These are phyloP conservation scores for Cyrtodaria siliqua DNA, from an alignment of 2,888 invertebrate species.

Conservation along the genomic window DNA sequence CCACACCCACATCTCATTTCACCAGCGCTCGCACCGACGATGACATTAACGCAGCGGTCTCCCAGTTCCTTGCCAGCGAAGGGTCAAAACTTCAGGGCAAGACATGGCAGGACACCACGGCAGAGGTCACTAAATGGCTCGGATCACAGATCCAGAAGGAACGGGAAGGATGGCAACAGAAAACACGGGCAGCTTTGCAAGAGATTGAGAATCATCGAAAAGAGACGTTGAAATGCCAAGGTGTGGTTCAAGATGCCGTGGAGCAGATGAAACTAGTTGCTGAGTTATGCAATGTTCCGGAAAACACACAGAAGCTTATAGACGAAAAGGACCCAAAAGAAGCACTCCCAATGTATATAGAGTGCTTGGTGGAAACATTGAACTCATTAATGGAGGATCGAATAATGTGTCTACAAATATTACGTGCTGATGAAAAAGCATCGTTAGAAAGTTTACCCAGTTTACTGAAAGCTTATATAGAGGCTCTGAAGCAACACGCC, in stretches of 20 bases:
- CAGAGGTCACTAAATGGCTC: constrained; percentile 75
- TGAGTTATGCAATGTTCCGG: constrained; percentile 68
- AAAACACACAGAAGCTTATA: constrained; percentile 61
- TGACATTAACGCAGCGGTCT: constrained; percentile 73
- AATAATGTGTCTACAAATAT: constrained; percentile 70
- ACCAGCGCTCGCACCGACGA: constrained; percentile 68
- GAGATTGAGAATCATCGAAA: constrained; percentile 79
- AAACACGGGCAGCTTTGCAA: constrained; percentile 78
- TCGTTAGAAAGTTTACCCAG: constrained; percentile 38
- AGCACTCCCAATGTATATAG: constrained; percentile 69
- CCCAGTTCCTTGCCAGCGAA: constrained; percentile 70
- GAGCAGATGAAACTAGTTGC: constrained; percentile 68
- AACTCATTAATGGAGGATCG: constrained; percentile 74
- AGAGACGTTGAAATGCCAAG: constrained; percentile 68
- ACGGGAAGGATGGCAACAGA: constrained; percentile 79
- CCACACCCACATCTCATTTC: constrained; percentile 74
- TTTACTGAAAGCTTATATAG: constrained; percentile 54
- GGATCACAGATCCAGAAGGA: constrained; percentile 78
- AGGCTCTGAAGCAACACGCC: constrained; percentile 56
- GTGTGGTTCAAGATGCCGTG: constrained; percentile 62
- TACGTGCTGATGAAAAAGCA: constrained; percentile 61
- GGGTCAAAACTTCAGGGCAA: constrained; percentile 63
- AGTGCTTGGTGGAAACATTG: constrained; percentile 71
- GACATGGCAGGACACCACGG: constrained; percentile 70
- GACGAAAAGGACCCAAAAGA: constrained; percentile 60